Conservation (phyloP, 2,888 invertebrate genomes). For the Lasioglossum malachurum region DNA sequence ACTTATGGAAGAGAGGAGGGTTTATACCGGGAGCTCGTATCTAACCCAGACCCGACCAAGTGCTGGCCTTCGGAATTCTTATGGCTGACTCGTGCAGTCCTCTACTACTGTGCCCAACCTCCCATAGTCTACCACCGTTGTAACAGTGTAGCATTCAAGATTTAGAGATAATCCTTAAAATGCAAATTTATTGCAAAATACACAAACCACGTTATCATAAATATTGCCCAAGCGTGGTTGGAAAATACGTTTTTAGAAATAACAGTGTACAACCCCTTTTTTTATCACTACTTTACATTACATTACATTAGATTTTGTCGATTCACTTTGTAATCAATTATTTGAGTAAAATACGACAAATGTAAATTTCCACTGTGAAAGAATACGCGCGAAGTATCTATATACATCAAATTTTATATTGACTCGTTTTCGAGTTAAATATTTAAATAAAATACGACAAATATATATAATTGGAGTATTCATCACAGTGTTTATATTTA, state of each 20-base stretch:
- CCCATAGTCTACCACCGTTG: neutral
- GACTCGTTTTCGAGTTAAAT: no score
- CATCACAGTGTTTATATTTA: neutral
- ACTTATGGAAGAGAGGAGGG: constrained; percentile 26
- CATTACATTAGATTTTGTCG: neutral
- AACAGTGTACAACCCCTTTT: neutral
- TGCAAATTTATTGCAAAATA: constrained; percentile 1
- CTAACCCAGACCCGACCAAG: constrained; percentile 30
- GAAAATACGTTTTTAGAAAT: neutral
- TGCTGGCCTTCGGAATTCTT: constrained; percentile 48
- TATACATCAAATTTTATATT: neutral
- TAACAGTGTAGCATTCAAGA: constrained; percentile 7
- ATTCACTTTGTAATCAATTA: neutral
- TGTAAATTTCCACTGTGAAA: neutral
- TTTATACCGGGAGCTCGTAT: constrained; percentile 36
- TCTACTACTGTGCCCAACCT: constrained; percentile 33
- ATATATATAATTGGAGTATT: neutral
- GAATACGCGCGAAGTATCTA: neutral
- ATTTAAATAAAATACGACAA: no score
- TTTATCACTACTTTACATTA: neutral
- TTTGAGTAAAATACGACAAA: neutral
- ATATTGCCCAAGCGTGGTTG: neutral
- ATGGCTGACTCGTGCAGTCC: constrained; percentile 55
- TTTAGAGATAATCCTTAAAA: constrained; percentile 32
- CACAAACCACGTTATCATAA: neutral